Evolutionary conservation across 2,113 vertebrate species (phyloP).

Genomic region (Ammodramus savannarum): DNA sequence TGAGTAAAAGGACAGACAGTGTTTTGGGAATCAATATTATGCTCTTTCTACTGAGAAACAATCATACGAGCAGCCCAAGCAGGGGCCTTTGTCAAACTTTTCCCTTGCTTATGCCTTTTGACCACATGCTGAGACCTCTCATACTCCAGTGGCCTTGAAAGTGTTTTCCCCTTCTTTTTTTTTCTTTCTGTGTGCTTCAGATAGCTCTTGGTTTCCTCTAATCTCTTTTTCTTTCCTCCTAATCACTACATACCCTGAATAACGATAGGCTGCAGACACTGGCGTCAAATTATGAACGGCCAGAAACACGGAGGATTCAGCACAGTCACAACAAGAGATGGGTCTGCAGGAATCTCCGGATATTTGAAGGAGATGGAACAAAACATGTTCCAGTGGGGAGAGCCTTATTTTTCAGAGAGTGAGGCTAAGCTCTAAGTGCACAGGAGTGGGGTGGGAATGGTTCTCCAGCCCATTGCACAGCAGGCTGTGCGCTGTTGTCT

Average conservation of each 20-base stretch:
- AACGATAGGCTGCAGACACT: background rate
- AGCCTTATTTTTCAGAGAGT: background rate
- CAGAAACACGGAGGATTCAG: background rate
- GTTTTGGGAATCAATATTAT: slow-evolving; percentile 7
- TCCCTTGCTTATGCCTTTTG: background rate
- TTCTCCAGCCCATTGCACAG: background rate
- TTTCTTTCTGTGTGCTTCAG: background rate
- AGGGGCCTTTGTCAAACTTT: slow-evolving; percentile 19
- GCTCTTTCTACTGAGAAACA: slow-evolving; percentile 9
- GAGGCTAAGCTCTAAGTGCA: background rate
- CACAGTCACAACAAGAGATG: background rate
- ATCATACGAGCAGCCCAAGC: background rate
- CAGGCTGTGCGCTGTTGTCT: background rate
- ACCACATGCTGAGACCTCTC: slow-evolving; percentile 31
- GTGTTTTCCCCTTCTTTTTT: background rate
- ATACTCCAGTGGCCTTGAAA: slow-evolving; percentile 36
- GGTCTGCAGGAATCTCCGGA: background rate
- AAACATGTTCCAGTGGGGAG: background rate
- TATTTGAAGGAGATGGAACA: background rate
- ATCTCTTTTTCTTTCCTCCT: slow-evolving; percentile 33
- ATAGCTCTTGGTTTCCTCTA: slow-evolving; percentile 14
- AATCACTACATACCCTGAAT: background rate
- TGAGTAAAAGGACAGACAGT: slow-evolving; percentile 5
- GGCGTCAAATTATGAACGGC: background rate
- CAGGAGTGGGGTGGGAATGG: background rate